A percentile compares a stretch with the other conserved stretches of the same genome.
These are phyloP conservation scores for Sebastes umbrosus DNA, from an alignment of 2,797 vertebrate species.

Conservation along the genomic window DNA sequence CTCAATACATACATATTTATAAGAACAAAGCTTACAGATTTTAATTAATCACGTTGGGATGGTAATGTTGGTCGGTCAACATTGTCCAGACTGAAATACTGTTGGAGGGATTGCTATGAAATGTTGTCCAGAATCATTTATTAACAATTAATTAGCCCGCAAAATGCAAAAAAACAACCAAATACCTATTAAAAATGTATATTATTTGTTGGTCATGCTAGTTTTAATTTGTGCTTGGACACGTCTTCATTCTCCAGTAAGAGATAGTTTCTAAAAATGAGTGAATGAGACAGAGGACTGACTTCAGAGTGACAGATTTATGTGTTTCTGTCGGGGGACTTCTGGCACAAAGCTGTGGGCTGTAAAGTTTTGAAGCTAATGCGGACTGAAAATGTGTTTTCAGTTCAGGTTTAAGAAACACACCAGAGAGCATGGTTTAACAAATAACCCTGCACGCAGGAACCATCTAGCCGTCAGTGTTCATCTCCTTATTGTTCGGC, in stretches of 20 bases:
- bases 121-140: background rate
- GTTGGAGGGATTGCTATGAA: background rate
- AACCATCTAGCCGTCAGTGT: background rate
- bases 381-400: constrained; percentile 16
- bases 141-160: background rate
- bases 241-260: background rate
- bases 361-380: constrained; percentile 25
- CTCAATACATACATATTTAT: constrained; percentile 4
- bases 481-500: background rate
- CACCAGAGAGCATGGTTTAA: background rate
- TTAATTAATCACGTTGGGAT: background rate
- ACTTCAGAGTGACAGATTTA: background rate
- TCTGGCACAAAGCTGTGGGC: constrained; percentile 2
- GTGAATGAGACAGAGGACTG: background rate
- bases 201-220: background rate
- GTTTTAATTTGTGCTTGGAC: background rate
- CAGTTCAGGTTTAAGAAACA: constrained; percentile 1
- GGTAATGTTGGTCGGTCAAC: background rate
- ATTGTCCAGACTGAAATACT: background rate
- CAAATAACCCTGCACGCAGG: background rate
- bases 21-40: background rate
- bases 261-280: background rate
- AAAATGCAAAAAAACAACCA: background rate
- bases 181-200: background rate
- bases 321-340: background rate